Conservation (phyloP, 2,888 invertebrate species). For the Conchocele bisecta region DNA sequence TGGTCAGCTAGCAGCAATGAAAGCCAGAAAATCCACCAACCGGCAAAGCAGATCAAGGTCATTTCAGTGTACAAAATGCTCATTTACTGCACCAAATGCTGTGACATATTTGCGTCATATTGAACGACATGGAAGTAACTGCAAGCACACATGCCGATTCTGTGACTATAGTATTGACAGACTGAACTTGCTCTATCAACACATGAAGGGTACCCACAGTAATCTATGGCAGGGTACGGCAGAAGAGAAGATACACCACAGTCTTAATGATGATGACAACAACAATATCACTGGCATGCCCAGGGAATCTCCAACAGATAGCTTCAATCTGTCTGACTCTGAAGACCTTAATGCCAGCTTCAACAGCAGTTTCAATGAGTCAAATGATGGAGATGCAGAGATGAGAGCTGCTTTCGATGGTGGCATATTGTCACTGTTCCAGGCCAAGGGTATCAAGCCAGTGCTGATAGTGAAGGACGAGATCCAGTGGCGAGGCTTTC, state of each 20-base stretch:
- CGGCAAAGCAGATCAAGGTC: slow-evolving; percentile 66
- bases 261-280: slow-evolving; percentile 55
- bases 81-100: slow-evolving; percentile 71
- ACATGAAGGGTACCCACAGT: slow-evolving; percentile 76
- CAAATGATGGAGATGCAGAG: slow-evolving; percentile 33
- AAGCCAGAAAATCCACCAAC: slow-evolving; percentile 68
- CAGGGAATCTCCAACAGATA: slow-evolving; percentile 7
- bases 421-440: slow-evolving; percentile 16
- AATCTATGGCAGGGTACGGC: slow-evolving; percentile 68
- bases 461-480: slow-evolving; percentile 59
- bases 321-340: slow-evolving; percentile 19
- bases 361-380: slow-evolving; percentile 50
- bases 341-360: slow-evolving; percentile 48
- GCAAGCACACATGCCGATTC: slow-evolving; percentile 74
- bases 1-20: slow-evolving; percentile 38
- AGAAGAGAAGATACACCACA: slow-evolving; percentile 63
- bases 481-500: slow-evolving; percentile 59
- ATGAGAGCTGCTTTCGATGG: slow-evolving; percentile 18
- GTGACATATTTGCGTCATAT: slow-evolving; percentile 74
- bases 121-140: slow-evolving; percentile 75
- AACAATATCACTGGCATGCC: slow-evolving; percentile 42
- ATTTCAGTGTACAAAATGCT: slow-evolving; percentile 77
- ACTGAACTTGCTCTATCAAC: slow-evolving; percentile 75
- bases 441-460: slow-evolving; percentile 85
- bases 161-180: slow-evolving; percentile 80